Evolutionary conservation across 2,113 vertebrate species (phyloP).

Genomic region (Columba janthina): DNA sequence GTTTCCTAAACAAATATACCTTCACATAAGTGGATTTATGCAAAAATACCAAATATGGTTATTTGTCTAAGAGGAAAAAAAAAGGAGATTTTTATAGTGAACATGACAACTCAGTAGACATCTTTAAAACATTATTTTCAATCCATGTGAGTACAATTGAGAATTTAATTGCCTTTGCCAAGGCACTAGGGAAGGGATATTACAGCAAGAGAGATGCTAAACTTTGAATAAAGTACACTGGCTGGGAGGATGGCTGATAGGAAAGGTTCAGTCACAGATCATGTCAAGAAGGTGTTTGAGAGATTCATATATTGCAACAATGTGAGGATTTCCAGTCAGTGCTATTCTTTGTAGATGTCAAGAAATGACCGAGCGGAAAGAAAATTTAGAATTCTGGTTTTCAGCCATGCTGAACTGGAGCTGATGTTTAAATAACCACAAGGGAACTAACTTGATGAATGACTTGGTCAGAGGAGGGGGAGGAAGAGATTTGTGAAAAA

Average conservation of each 20-base stretch:
- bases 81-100: neutral
- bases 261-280: neutral
- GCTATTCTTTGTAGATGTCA: neutral
- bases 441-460: neutral
- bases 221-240: neutral
- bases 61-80: neutral
- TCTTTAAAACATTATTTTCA: neutral
- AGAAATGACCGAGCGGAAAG: neutral
- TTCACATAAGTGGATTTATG: neutral
- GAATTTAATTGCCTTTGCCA: neutral
- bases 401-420: neutral
- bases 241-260: neutral
- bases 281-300: neutral
- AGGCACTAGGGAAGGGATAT: neutral
- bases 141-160: neutral
- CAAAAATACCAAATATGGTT: neutral
- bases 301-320: neutral
- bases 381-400: neutral
- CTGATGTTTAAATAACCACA: neutral
- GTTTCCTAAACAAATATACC: neutral
- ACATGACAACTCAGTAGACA: neutral
- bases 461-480: neutral
- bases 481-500: neutral
- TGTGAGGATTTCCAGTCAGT: neutral
- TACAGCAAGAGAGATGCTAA: neutral